phyloP scores from a whole-genome alignment of 2,888 invertebrate species.

The Pammene aurita region DNA sequence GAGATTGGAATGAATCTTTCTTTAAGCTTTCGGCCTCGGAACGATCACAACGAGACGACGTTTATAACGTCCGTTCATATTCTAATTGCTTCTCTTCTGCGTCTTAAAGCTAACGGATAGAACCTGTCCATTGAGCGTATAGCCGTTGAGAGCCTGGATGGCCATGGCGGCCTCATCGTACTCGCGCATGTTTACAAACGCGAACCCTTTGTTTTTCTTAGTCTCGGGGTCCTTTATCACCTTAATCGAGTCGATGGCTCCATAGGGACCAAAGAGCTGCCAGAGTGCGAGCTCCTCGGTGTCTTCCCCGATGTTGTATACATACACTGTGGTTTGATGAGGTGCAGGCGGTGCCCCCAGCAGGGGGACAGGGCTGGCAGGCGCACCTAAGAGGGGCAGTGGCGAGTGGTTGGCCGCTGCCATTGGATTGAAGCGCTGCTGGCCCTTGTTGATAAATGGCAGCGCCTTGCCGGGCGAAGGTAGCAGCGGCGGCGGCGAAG shows the following conservation, averaged over 20 bases:
- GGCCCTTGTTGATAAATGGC: constrained; percentile 80
- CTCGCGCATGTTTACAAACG: constrained; percentile 82
- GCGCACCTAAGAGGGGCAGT: constrained; percentile 73
- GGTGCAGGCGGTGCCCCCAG: constrained; percentile 69
- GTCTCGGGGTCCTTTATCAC: constrained; percentile 82
- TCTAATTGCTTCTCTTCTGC: constrained; percentile 79
- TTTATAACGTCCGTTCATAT: constrained; percentile 71
- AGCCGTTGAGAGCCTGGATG: constrained; percentile 81
- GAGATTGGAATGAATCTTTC: constrained; percentile 82
- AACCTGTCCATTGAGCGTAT: constrained; percentile 82
- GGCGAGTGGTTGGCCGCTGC: constrained; percentile 76
- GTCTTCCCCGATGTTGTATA: constrained; percentile 81
- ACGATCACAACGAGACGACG: constrained; percentile 74
- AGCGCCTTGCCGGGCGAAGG: constrained; percentile 80
- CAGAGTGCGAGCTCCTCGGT: constrained; percentile 80
- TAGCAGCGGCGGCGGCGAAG: constrained; percentile 76
- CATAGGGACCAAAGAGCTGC: constrained; percentile 81
- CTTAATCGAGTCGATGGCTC: constrained; percentile 81
- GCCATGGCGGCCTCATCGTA: constrained; percentile 82
- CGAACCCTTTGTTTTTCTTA: constrained; percentile 82
- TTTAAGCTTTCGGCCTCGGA: constrained; percentile 76
- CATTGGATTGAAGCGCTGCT: constrained; percentile 80
- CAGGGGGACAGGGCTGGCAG: constrained; percentile 75
- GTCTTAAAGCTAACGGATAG: constrained; percentile 84
- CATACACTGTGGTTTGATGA: constrained; percentile 81